These are phyloP conservation scores for Rhingia campestris DNA, from an alignment of 2,888 invertebrate species.

Conservation along the genomic window DNA sequence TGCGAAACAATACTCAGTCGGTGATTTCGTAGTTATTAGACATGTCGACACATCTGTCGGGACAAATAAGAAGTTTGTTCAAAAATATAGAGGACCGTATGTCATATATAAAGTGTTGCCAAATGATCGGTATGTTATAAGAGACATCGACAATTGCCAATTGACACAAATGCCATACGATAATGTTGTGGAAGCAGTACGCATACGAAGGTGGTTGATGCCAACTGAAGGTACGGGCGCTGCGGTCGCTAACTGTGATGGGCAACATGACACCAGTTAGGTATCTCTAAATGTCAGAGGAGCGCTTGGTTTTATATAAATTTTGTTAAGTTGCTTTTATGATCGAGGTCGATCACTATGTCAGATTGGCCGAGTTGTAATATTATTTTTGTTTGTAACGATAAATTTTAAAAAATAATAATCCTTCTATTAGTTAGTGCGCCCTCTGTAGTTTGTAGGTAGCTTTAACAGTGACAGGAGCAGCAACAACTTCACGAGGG, in stretches of 20 bases:
- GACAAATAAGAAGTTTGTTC: constrained; percentile 28
- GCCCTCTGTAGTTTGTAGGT: too few species aligned
- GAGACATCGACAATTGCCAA: constrained; percentile 46
- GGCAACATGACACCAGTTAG: background rate
- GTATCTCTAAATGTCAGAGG: too few species aligned
- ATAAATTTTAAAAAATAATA: background rate
- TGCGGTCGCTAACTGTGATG: background rate
- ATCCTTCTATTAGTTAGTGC: background rate
- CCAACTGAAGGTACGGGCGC: background rate
- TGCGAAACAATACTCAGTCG: constrained; percentile 3
- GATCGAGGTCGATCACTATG: constrained; percentile 5
- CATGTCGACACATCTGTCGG: constrained; percentile 20
- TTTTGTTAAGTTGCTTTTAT: background rate
- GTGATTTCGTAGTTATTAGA: constrained; percentile 34
- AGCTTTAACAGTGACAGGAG: too few species aligned
- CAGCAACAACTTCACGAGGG: too few species aligned
- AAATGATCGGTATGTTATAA: constrained; percentile 42
- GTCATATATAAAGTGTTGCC: constrained; percentile 33
- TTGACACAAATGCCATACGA: constrained; percentile 29
- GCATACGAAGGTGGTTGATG: constrained; percentile 16
- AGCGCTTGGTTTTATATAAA: too few species aligned
- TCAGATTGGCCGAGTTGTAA: constrained; percentile 4
- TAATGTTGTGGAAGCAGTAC: constrained; percentile 9
- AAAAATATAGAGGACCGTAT: constrained; percentile 37
- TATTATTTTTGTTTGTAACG: background rate